Evolutionary conservation across 2,113 vertebrate genomes (phyloP).

Genomic region (Grammomys dolichurus): DNA sequence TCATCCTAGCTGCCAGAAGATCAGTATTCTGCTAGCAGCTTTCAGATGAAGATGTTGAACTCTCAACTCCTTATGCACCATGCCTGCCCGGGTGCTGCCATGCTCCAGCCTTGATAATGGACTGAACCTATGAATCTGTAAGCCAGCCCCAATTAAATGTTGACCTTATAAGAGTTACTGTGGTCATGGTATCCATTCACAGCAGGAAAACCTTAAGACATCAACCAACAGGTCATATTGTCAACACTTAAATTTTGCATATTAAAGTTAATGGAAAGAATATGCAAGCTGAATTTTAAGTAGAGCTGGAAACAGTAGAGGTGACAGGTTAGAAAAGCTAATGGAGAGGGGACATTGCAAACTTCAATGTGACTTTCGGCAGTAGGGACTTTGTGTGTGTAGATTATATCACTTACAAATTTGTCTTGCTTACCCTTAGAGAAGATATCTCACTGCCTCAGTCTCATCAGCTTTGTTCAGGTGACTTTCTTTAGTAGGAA

Average conservation of each 20-base stretch:
- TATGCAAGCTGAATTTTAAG: slow-evolving; percentile 32
- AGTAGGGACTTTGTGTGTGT: not conserved
- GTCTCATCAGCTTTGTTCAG: not conserved
- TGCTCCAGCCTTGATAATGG: too few species aligned
- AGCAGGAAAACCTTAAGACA: too few species aligned
- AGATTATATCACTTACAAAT: slow-evolving; percentile 4
- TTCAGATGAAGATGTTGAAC: too few species aligned
- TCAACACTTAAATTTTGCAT: slow-evolving; percentile 33
- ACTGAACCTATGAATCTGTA: too few species aligned
- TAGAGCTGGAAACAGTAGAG: not conserved
- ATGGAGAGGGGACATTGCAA: not conserved
- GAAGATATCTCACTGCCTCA: not conserved
- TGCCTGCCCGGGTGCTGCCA: too few species aligned
- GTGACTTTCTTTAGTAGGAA: slow-evolving; percentile 44
- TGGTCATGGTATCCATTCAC: too few species aligned
- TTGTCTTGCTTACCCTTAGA: not conserved
- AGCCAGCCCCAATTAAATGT: too few species aligned
- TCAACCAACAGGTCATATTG: not conserved
- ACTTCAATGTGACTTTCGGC: not conserved
- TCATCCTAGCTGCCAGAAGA: too few species aligned
- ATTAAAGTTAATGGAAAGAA: not conserved
- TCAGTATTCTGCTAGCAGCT: too few species aligned
- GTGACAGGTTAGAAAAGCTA: not conserved
- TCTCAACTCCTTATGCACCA: too few species aligned
- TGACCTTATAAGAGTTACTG: too few species aligned